Base-by-base conservation (phyloP, 2,113 vertebrate genomes). In the Corvus cornix region DNA sequence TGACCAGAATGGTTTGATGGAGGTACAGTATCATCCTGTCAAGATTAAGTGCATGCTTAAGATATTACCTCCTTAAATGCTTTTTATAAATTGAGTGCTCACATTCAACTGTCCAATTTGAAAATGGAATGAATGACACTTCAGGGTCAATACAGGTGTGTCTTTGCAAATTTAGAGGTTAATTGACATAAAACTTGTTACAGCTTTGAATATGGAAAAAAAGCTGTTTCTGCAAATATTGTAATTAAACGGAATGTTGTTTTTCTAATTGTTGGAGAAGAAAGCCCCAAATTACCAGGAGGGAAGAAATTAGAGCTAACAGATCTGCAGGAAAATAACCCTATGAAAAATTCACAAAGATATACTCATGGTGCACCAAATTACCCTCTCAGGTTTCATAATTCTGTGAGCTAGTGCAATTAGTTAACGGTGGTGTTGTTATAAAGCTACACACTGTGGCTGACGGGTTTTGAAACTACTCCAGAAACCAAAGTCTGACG, bases 201-300 rank as follows among this genome's bases (percentile, higher is more conserved):
- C 74, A 89, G 30, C 7, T 64, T 39, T 21, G 48, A 89, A 31
- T 56, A 60, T 4, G 33, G 58, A 1, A 8, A 52, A 76, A 56
- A 93, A 67, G 58, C 55, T 72, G n/a, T 84, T 78, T 87, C 87
- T 84, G 88, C 95, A 95, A 96, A 92, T 95, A 93, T 64, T 84
- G 79, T 84, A 92, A 91, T 91, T 94, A 97, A 96, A 90, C 74
- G 83, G 52, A 96, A 91, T 67, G 88, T 79, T 92, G 91, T 89
- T 97, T 97, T 89, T 59, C 89, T 96, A 94, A 95, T 90, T 96
- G 92, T 90, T 74, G 64, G 80, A 78, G 94, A 95, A 90, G 62
- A 90, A 86, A 80, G 59, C 79, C 41, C 52, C 64, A 75, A 53
- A 95, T 95, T 95, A 96, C 63, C 55, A 72, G 73, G 56, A 96